A percentile compares a stretch with the other conserved stretches of the same genome.
phyloP scores from a whole-genome alignment of 1,140 invertebrate species.

The Cydia fagiglandana region DNA sequence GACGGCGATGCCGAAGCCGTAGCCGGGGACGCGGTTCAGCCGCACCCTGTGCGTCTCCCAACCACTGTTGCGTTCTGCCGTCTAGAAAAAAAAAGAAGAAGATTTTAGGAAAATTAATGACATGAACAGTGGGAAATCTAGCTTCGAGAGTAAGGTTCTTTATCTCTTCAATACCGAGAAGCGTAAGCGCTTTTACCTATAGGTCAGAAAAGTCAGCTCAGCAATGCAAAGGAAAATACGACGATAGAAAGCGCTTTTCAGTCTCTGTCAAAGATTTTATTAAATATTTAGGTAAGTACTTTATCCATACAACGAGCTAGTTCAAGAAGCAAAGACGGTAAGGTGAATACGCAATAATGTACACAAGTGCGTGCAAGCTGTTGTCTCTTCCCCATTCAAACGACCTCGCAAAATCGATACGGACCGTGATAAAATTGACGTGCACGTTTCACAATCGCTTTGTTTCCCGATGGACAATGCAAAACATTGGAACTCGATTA shows the following conservation, averaged over 20 bases:
- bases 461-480: constrained; percentile 26
- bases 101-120: not conserved
- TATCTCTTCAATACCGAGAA: too few relatives aligned
- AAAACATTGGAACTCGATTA: constrained; percentile 22
- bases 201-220: too few relatives aligned
- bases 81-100: constrained; percentile 47
- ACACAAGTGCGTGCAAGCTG: constrained; percentile 5
- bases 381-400: not conserved
- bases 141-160: too few relatives aligned
- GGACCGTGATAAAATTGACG: constrained; percentile 30
- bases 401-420: constrained; percentile 31
- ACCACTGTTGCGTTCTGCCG: constrained; percentile 75
- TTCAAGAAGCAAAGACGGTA: too few relatives aligned
- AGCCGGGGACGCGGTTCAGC: constrained; percentile 94
- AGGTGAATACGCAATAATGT: not conserved
- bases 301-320: too few relatives aligned
- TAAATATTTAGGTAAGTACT: too few relatives aligned
- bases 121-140: too few relatives aligned
- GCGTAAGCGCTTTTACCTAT: too few relatives aligned
- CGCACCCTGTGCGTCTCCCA: constrained; percentile 97
- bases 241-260: too few relatives aligned
- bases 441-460: constrained; percentile 24
- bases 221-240: too few relatives aligned
- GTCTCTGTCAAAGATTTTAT: too few relatives aligned
- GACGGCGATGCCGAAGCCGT: constrained; percentile 97